Evolutionary conservation across 2,797 vertebrate genomes (phyloP), one percentile per base, ranked within the genome.

Genomic region (Smutsia gigantea): DNA sequence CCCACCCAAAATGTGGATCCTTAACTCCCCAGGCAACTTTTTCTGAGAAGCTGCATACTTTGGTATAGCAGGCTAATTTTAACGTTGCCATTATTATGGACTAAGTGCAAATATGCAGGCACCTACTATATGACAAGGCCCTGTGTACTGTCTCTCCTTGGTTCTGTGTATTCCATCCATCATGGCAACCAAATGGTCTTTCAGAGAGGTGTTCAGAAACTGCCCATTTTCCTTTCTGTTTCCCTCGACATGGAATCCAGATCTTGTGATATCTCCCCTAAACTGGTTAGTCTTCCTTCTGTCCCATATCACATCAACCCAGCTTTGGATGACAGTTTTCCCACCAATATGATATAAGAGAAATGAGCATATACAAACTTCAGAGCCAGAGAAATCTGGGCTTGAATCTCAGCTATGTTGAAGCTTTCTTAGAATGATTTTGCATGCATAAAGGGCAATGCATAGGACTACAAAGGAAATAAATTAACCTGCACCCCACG

Each of bases 391-490:
- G 57, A 93, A n/a, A 87, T 64, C 37, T 69, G 19, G 27, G 57
- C 55, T 42, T 96, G 78, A 94, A 77, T 68, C 23, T 23, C 53
- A 84, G 7, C 39, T 91, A 57, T 61, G 23, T 0, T 77, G 14
- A 79, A 61, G 29, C 31, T 83, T 95, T 93, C 13, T 69, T 39
- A 79, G 53, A 95, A 95, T 82, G 42, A 94, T 46, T 90, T 96
- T 82, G 77, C 2, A 72, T 29, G 21, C 57, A 93, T n/a, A 90
- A 91, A 93, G 90, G 25, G 88, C 74, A 90, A 69, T 51, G 51
- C 0, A 18, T 15, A 57, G 31, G 8, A 55, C 82, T 34, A 68
- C 19, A 75, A 94, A 89, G 18, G 17, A 94, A 95, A 71, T 2
- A 71, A 93, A 84, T 72, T 82, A 82, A 87, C 7, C 74, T 79